phyloP scores from a whole-genome alignment of 2,113 vertebrate genomes.

The Apodemus sylvaticus region DNA sequence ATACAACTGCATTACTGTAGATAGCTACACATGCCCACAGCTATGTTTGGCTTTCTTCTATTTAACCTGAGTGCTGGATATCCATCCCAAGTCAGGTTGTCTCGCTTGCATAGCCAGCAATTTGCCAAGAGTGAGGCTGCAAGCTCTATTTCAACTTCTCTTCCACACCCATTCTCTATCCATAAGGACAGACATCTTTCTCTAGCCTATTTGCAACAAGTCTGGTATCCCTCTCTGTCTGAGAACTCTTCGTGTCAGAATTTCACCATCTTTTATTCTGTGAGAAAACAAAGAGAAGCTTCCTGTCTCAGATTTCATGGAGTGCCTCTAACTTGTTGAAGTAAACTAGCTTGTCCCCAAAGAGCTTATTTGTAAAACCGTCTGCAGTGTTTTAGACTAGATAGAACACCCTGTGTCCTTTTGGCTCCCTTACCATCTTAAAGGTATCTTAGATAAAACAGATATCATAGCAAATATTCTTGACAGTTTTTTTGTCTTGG shows the following conservation, averaged over 20 bases:
- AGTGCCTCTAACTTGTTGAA: neutral
- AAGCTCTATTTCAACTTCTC: neutral
- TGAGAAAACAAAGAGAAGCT: neutral
- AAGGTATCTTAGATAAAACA: neutral
- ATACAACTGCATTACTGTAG: neutral
- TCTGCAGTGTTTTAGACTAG: too few relatives aligned
- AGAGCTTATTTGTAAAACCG: neutral
- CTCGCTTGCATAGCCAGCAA: too few relatives aligned
- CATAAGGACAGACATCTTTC: neutral
- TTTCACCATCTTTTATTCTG: neutral
- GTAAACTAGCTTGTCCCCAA: neutral
- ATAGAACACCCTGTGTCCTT: fast-evolving
- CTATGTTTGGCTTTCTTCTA: neutral
- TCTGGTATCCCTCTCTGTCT: neutral
- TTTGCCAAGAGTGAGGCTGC: neutral
- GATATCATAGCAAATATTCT: neutral
- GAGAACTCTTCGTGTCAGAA: neutral
- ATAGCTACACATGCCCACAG: neutral
- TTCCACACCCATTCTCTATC: neutral
- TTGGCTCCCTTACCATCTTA: neutral
- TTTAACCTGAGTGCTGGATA: too few relatives aligned
- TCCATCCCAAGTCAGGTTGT: neutral
- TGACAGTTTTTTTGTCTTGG: neutral
- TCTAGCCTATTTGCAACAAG: neutral
- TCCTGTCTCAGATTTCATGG: fast-evolving